Conservation (phyloP, 2,113 vertebrate genomes). For the Taurulus bubalis region DNA sequence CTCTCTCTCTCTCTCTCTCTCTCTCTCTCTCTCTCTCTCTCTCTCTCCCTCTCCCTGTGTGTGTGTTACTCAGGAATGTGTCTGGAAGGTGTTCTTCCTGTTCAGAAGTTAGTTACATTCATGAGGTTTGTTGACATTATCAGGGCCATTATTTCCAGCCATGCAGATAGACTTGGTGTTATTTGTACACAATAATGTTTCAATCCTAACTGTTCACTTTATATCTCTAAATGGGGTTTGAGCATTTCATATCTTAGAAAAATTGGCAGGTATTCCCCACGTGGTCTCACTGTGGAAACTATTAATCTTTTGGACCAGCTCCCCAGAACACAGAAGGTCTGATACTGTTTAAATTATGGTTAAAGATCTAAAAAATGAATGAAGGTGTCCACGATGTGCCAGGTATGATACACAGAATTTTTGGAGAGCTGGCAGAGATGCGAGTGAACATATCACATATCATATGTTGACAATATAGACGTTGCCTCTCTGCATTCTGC, state of each 20-base stretch:
- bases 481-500: background rate
- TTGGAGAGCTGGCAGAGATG: background rate
- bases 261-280: background rate
- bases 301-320: background rate
- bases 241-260: background rate
- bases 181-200: background rate
- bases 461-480: background rate
- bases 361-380: background rate
- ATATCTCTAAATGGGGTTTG: background rate
- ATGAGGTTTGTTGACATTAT: background rate
- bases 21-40: background rate
- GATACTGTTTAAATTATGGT: background rate
- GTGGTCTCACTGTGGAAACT: too few species aligned
- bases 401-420: background rate
- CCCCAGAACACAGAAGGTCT: too few species aligned
- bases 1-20: background rate
- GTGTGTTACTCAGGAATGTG: constrained; percentile 42
- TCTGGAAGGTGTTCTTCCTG: background rate
- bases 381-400: background rate
- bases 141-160: background rate
- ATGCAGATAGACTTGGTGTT: background rate
- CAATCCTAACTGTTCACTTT: background rate
- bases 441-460: background rate
- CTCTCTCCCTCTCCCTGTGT: background rate
- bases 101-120: background rate